These are phyloP conservation scores for Xyliphius kryptos DNA, from an alignment of 2,113 vertebrate genomes.

Conservation along the genomic window DNA sequence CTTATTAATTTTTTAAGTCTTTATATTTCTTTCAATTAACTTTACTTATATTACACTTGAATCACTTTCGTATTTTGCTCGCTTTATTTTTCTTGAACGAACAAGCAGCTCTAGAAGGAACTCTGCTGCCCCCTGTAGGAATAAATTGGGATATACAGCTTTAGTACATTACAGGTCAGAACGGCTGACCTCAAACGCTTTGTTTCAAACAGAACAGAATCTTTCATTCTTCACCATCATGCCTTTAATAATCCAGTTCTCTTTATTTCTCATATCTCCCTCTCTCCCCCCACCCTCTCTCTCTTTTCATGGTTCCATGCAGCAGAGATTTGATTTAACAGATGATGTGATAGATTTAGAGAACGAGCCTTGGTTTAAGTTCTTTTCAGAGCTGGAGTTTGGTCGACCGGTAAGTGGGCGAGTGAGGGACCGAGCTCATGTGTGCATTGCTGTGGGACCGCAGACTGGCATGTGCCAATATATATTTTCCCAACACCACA, in stretches of 20 bases:
- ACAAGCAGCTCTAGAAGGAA: neutral
- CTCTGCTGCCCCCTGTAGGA: slow-evolving; percentile 20
- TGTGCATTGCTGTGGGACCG: no score
- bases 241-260: neutral
- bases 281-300: slow-evolving; percentile 41
- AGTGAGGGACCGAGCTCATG: no score
- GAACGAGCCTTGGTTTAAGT: slow-evolving; percentile 99
- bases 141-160: neutral
- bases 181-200: no score
- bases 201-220: no score
- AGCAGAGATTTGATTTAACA: slow-evolving; percentile 84
- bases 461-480: no score
- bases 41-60: neutral
- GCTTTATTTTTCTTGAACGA: neutral
- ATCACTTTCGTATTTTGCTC: no score
- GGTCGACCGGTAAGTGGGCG: slow-evolving; percentile 88
- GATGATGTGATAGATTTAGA: slow-evolving; percentile 99
- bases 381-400: slow-evolving; percentile 99
- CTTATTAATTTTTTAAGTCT: no score
- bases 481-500: no score
- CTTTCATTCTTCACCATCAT: no score
- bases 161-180: neutral
- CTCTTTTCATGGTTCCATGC: slow-evolving; percentile 58
- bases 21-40: no score
- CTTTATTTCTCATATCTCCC: slow-evolving; percentile 10